These are phyloP conservation scores for Istiophorus platypterus DNA, from an alignment of 2,113 vertebrate species.

Conservation along the genomic window DNA sequence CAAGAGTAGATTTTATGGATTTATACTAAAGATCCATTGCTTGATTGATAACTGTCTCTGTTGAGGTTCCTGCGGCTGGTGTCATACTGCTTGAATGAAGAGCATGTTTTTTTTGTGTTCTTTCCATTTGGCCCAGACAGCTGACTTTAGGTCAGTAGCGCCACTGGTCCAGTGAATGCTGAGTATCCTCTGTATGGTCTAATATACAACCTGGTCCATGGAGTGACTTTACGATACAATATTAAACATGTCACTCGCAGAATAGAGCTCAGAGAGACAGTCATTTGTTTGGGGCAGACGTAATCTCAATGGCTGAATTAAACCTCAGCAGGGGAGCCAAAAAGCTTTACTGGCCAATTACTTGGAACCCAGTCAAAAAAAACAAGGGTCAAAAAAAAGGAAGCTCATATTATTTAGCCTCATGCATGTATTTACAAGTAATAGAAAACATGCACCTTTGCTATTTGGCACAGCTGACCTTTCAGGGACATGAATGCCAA, in stretches of 20 bases:
- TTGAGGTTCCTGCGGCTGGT: constrained; percentile 25
- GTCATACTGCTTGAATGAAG: background rate
- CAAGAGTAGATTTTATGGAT: background rate
- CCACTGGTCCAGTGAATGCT: background rate
- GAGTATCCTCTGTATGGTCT: background rate
- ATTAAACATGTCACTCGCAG: constrained; percentile 11
- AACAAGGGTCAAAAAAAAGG: background rate
- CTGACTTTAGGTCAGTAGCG: constrained; percentile 15
- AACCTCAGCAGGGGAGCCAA: background rate
- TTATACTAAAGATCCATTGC: background rate
- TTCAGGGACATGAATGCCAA: constrained; percentile 19
- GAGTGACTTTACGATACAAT: background rate
- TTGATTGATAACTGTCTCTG: constrained; percentile 43
- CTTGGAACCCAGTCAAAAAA: background rate
- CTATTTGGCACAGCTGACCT: constrained; percentile 40
- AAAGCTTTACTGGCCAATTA: background rate
- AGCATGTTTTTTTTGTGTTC: constrained; percentile 4
- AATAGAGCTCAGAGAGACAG: background rate
- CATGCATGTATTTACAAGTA: constrained; percentile 25
- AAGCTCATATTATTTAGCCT: constrained; percentile 4
- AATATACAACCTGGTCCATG: background rate
- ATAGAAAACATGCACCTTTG: constrained; percentile 41
- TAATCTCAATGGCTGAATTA: constrained; percentile 15
- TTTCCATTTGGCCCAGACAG: background rate
- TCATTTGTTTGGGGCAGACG: constrained; percentile 1